A percentile compares a stretch with the other conserved stretches of the same genome.
These are phyloP conservation scores for Micrastur ruficollis DNA, from an alignment of 2,797 vertebrate genomes.

Conservation along the genomic window DNA sequence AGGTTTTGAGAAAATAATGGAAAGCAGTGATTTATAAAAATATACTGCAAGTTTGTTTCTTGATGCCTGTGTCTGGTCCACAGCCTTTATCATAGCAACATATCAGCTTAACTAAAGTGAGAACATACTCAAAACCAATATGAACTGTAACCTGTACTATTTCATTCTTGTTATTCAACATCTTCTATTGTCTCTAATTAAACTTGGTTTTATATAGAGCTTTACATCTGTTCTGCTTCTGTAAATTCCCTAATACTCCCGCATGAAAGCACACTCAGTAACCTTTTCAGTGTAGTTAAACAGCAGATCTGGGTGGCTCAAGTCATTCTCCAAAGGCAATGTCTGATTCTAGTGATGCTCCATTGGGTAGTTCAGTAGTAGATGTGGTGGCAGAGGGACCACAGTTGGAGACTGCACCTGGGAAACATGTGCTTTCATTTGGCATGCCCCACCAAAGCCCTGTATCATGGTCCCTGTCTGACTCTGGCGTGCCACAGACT, in stretches of 20 bases:
- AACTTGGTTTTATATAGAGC: background rate
- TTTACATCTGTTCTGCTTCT: background rate
- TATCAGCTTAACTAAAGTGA: background rate
- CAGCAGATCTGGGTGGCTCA: background rate
- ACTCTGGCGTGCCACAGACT: rapidly evolving
- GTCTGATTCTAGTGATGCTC: background rate
- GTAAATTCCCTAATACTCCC: background rate
- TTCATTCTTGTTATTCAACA: background rate
- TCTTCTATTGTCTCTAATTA: background rate
- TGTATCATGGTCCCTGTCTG: background rate
- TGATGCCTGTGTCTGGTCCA: background rate
- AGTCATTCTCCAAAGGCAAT: background rate
- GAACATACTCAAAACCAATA: background rate
- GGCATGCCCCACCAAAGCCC: background rate
- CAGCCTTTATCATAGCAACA: background rate
- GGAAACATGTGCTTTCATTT: background rate
- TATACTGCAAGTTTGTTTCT: background rate
- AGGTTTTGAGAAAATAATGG: background rate
- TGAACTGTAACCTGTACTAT: background rate
- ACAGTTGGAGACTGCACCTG: background rate
- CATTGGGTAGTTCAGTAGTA: rapidly evolving
- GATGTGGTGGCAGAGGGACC: background rate
- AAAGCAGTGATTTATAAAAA: background rate
- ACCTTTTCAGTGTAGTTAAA: background rate
- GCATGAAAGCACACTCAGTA: background rate